Evolutionary conservation across 2,888 invertebrate species (phyloP).

Genomic region (Drosophila rubida): DNA sequence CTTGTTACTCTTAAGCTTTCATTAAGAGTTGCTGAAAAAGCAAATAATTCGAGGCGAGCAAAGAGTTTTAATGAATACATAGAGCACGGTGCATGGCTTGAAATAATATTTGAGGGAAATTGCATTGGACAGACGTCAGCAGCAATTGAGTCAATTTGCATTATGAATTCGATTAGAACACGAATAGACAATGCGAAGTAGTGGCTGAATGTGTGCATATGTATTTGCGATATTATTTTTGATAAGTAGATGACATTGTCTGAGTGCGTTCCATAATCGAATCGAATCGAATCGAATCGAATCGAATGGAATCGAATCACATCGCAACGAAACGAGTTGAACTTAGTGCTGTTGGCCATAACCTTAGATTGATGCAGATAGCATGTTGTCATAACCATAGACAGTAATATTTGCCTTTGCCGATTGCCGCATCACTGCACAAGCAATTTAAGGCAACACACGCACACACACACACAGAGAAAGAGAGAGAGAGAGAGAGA

Average conservation of each 20-base stretch:
- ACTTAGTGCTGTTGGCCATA: conserved; percentile 28
- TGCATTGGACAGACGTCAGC: background rate
- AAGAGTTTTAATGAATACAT: no score
- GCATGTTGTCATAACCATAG: conserved; percentile 47
- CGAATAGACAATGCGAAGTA: background rate
- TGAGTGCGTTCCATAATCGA: conserved; percentile 1
- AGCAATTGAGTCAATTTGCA: background rate
- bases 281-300: conserved; percentile 26
- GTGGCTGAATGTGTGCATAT: background rate
- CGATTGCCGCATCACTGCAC: conserved; percentile 47
- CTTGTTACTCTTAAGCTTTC: no score
- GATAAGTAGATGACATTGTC: conserved; percentile 1
- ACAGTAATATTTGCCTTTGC: conserved; percentile 42
- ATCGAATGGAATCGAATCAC: conserved; percentile 36
- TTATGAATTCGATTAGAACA: background rate
- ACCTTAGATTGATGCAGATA: conserved; percentile 32
- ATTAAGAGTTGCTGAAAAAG: no score
- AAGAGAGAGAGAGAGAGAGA: conserved; percentile 2
- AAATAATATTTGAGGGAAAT: background rate
- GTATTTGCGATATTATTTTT: background rate
- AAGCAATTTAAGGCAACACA: conserved; percentile 52
- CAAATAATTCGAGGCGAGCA: no score
- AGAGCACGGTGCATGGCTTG: no score
- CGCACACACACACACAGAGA: conserved; percentile 13
- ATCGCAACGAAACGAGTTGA: conserved; percentile 31